Evolutionary conservation across 1,140 invertebrate species (phyloP).

Genomic region (Leucophenga varia): DNA sequence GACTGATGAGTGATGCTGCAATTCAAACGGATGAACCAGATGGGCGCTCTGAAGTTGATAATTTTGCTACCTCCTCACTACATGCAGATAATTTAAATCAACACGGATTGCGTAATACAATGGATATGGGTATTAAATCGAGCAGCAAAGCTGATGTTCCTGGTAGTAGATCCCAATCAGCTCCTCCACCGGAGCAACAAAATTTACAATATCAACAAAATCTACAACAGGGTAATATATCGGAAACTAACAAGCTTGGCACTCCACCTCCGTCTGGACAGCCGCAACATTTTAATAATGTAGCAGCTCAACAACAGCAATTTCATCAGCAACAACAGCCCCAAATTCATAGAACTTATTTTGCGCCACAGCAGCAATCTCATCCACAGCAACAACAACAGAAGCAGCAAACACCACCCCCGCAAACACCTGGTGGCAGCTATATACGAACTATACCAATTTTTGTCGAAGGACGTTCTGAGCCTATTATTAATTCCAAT

Average conservation of each 20-base stretch:
- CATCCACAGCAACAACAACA: slow-evolving; percentile 31
- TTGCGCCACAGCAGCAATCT: not conserved
- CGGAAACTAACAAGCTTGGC: slow-evolving; percentile 16
- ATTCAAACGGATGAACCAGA: slow-evolving; percentile 56
- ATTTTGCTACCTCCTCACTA: slow-evolving; percentile 18
- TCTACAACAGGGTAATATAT: slow-evolving; percentile 13
- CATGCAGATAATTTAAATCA: slow-evolving; percentile 61
- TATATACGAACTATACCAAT: slow-evolving; percentile 81
- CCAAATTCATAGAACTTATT: slow-evolving; percentile 7
- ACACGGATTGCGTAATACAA: slow-evolving; percentile 72
- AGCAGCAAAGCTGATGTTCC: slow-evolving; percentile 60
- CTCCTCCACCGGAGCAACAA: slow-evolving; percentile 52
- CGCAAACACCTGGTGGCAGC: slow-evolving; percentile 43
- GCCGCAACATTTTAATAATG: slow-evolving; percentile 12
- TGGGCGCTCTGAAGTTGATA: slow-evolving; percentile 36
- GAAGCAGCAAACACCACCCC: slow-evolving; percentile 35
- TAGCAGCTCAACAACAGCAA: slow-evolving; percentile 41
- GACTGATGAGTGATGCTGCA: slow-evolving; percentile 39
- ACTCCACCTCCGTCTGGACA: slow-evolving; percentile 16
- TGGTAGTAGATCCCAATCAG: slow-evolving; percentile 60
- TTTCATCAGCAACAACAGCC: slow-evolving; percentile 37
- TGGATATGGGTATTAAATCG: slow-evolving; percentile 72
- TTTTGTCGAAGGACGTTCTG: slow-evolving; percentile 79
- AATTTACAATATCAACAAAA: slow-evolving; percentile 59
- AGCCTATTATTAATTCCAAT: slow-evolving; percentile 68